Base-by-base conservation (phyloP, 2,113 vertebrate genomes). In the Carassius auratus region DNA sequence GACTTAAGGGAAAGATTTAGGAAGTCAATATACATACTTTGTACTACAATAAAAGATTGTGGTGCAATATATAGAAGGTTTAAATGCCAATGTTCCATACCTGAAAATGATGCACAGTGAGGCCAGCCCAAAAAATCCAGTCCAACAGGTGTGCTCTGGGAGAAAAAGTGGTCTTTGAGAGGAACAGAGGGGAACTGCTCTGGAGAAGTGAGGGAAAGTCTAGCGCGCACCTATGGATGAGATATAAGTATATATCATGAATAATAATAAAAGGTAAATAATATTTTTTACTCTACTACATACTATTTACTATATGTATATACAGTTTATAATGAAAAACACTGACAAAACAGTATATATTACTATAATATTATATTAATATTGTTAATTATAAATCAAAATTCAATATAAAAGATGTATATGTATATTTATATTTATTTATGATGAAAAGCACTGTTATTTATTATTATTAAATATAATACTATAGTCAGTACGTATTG, bases 61-160 rank as follows among this genome's bases (percentile, higher is more conserved):
- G 42, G 48, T 81, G 80, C 62, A 50, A 14, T 33, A 3, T 14
- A 19, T 48, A 23, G 55, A 21, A 4, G 2, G 55, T 68, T 30
- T 13, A 52, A 81, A 68, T 59, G 23, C 13, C 4, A 66, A 9
- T 74, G 9, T n/a, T 52, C 10, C 86, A 23, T 85, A 96, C 96
- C 93, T 0, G 93, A 89, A 85, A 88, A 86, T 0, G 93, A 92
- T 74, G 87, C 4, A 21, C 83, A 86, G 9, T 90, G 87, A 0
- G 89, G 92, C 91, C 95, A 92, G 86, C 93, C 92, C 81, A 93
- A 3, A 0, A 89, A 93, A 90, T 96, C 92, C 78, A 97, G 88
- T 75, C 93, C 93, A 8, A 88, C 91, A 0, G 95, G 96, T n/a
- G 94, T 95, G 87, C 96, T 97, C 91, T 94, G 94, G 66, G 95